These are phyloP conservation scores for Unio delphinus DNA, from an alignment of 2,888 invertebrate species.

Conservation along the genomic window DNA sequence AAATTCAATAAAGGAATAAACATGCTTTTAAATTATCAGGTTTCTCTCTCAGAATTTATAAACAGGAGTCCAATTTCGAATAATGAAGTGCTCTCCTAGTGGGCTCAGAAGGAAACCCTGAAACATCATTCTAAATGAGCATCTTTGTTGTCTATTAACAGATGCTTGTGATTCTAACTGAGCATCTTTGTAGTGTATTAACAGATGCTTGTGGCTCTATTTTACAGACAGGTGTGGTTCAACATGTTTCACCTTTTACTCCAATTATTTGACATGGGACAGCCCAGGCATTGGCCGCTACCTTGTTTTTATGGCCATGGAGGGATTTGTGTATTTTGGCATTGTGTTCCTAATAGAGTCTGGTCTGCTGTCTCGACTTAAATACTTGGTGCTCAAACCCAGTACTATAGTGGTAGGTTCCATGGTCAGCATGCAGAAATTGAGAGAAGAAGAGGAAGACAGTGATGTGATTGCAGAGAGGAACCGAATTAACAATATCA, in stretches of 20 bases:
- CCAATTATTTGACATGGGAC: conserved; percentile 78
- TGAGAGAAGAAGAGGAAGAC: conserved; percentile 41
- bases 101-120: neutral
- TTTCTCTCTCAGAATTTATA: no score
- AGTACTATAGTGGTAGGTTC: neutral
- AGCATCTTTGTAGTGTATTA: no score
- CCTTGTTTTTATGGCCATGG: conserved; percentile 75
- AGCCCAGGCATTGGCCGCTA: conserved; percentile 81
- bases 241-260: conserved; percentile 57
- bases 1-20: no score
- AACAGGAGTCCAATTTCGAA: no score
- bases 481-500: conserved; percentile 58
- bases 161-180: no score
- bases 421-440: neutral
- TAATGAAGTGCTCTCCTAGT: no score
- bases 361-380: conserved; percentile 12
- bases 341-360: conserved; percentile 78
- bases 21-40: no score
- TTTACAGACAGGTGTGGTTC: conserved; percentile 18
- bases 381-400: conserved; percentile 1
- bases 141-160: neutral
- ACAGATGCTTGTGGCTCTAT: conserved; percentile 3
- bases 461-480: conserved; percentile 69
- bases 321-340: conserved; percentile 76
- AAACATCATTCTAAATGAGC: neutral